These are phyloP conservation scores for Aldabrachelys gigantea DNA, from an alignment of 2,113 vertebrate genomes.

Conservation along the genomic window DNA sequence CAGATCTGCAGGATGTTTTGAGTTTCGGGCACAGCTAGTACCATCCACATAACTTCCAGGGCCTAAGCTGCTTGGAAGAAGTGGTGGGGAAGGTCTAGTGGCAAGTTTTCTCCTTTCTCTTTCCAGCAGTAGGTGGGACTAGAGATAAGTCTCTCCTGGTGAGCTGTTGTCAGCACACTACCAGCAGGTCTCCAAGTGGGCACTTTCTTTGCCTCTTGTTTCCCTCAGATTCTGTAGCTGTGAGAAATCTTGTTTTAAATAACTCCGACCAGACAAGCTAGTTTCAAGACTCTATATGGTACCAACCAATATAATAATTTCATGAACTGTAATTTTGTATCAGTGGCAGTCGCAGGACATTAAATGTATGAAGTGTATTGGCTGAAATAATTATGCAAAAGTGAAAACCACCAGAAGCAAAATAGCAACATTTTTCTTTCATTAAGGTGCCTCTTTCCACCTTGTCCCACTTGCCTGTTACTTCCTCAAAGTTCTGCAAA, in stretches of 20 bases:
- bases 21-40: neutral
- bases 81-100: neutral
- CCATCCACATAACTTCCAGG: neutral
- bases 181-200: neutral
- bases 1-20: neutral
- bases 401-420: neutral
- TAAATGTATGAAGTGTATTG: neutral
- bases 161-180: neutral
- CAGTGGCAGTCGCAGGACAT: neutral
- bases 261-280: neutral
- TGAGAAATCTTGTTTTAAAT: neutral
- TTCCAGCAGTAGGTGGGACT: neutral
- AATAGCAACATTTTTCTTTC: neutral
- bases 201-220: neutral
- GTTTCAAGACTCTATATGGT: neutral
- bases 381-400: accelerated
- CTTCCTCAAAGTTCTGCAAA: neutral
- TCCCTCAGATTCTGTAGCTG: neutral
- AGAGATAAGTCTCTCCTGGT: neutral
- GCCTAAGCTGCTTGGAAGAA: neutral
- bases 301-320: neutral
- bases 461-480: neutral
- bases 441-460: neutral
- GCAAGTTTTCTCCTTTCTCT: neutral
- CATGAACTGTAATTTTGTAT: neutral